These are phyloP conservation scores for Plagodis pulveraria DNA, from an alignment of 2,888 invertebrate species.

Conservation along the genomic window DNA sequence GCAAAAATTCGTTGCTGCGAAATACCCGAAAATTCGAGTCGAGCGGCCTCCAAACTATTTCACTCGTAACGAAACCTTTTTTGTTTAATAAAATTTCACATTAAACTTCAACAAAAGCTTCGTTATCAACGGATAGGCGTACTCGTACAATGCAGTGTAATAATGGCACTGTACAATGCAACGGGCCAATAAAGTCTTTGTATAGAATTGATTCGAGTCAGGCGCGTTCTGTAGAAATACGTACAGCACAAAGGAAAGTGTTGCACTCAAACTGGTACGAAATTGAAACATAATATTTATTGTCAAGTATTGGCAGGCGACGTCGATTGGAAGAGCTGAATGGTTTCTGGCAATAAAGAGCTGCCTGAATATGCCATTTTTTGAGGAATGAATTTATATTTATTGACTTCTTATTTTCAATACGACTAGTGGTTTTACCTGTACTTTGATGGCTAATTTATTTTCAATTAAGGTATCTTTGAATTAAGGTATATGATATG, in stretches of 20 bases:
- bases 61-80: background rate
- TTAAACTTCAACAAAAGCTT: constrained; percentile 17
- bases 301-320: constrained; percentile 9
- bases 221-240: constrained; percentile 20
- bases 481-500: too few relatives aligned
- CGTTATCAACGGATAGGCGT: constrained; percentile 16
- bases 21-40: constrained; percentile 10
- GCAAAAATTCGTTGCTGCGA: constrained; percentile 1
- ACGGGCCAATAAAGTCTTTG: constrained; percentile 33
- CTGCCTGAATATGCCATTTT: background rate
- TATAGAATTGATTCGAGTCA: constrained; percentile 31
- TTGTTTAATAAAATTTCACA: constrained; percentile 17
- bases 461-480: too few relatives aligned
- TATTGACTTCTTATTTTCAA: too few relatives aligned
- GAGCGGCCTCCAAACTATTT: constrained; percentile 9
- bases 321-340: background rate
- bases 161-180: constrained; percentile 30
- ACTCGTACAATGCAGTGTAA: constrained; percentile 27
- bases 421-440: too few relatives aligned
- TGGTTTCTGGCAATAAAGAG: constrained; percentile 1
- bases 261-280: constrained; percentile 24
- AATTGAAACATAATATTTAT: constrained; percentile 36
- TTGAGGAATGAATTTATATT: background rate
- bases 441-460: too few relatives aligned
- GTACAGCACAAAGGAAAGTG: constrained; percentile 11